phyloP scores from a whole-genome alignment of 2,113 vertebrate genomes.

The Austrofundulus limnaeus region DNA sequence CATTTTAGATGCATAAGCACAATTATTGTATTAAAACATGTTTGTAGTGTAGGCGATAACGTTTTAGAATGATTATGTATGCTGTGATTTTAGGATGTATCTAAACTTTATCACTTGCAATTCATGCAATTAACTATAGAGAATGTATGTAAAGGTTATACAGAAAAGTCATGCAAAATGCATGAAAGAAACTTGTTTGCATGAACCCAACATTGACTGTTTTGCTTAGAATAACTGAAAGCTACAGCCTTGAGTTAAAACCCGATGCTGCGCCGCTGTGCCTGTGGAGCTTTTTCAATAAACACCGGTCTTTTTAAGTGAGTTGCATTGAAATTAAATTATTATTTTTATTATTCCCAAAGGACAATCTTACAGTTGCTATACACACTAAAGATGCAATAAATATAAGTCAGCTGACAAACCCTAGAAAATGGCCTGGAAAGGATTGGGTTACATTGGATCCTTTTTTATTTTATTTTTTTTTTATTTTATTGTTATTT shows the following conservation, averaged over 20 bases:
- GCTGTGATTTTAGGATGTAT: conserved; percentile 14
- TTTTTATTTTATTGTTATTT: too few relatives aligned
- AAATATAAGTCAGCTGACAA: not conserved
- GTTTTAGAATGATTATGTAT: conserved; percentile 26
- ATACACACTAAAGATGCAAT: not conserved
- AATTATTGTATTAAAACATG: conserved; percentile 45
- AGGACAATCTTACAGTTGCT: not conserved
- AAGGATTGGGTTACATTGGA: too few relatives aligned
- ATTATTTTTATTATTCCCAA: conserved; percentile 31
- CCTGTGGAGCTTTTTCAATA: conserved; percentile 64
- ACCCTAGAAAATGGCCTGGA: not conserved
- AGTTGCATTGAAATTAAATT: not conserved
- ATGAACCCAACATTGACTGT: conserved; percentile 46
- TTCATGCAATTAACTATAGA: conserved; percentile 24
- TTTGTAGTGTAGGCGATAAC: conserved; percentile 2
- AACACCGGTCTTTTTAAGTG: conserved; percentile 11
- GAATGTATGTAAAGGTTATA: conserved; percentile 50
- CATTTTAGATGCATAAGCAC: conserved; percentile 57
- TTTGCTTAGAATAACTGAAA: conserved; percentile 18
- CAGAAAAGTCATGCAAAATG: conserved; percentile 50
- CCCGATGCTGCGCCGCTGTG: conserved; percentile 56
- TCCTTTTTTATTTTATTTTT: too few relatives aligned
- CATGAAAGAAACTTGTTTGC: conserved; percentile 52
- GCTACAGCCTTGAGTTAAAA: conserved; percentile 22
- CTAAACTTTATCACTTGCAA: conserved; percentile 11